phyloP scores from a whole-genome alignment of 53 echinoderm and acorn worm genomes.

The Mesocentrotus franciscanus region DNA sequence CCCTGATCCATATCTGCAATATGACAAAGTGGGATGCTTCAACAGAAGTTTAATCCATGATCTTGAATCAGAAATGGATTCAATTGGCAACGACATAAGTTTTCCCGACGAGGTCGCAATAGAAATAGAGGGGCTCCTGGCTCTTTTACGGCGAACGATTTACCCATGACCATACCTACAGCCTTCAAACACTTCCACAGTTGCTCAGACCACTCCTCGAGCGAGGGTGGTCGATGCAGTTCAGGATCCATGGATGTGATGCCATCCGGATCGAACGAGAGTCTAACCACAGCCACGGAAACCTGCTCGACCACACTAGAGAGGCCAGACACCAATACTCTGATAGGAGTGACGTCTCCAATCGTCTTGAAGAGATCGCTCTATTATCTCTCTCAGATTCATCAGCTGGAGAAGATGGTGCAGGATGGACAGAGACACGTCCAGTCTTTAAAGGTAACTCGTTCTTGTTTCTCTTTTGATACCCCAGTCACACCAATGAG shows the following conservation, averaged over 20 bases:
- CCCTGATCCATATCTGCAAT: constrained; percentile 16
- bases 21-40: background rate
- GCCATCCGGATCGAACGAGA: constrained; percentile 44
- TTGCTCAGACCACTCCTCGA: background rate
- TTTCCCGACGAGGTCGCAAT: background rate
- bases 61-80: background rate
- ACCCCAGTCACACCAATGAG: too few species aligned
- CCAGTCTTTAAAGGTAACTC: constrained; percentile 27
- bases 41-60: background rate
- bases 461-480: background rate
- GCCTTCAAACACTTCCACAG: background rate
- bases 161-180: constrained; percentile 46
- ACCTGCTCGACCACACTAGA: background rate
- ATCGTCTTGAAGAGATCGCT: constrained; percentile 54
- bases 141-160: constrained; percentile 54
- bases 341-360: background rate
- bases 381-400: constrained; percentile 59
- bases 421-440: constrained; percentile 58
- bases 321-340: background rate
- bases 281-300: constrained; percentile 27
- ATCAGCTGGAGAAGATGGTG: constrained; percentile 63
- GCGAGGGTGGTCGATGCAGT: background rate
- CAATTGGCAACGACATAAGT: background rate
- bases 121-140: background rate
- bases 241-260: constrained; percentile 55